A percentile compares a stretch with the other conserved stretches of the same genome.
phyloP scores from a whole-genome alignment of 1,140 invertebrate species.

The Hetaerina americana region DNA sequence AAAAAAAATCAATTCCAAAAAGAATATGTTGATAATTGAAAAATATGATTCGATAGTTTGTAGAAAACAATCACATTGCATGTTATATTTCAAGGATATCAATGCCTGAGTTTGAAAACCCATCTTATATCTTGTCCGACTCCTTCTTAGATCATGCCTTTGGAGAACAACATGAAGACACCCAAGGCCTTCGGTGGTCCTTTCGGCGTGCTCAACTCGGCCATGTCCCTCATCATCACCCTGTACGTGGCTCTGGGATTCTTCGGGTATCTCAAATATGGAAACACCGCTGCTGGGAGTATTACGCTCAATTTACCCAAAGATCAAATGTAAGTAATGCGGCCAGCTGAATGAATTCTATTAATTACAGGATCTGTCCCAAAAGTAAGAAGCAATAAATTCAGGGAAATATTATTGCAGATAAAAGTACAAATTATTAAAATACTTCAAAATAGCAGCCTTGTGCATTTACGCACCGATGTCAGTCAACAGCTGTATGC shows the following conservation, averaged over 20 bases:
- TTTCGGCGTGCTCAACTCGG: slow-evolving; percentile 60
- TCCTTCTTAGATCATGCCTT: slow-evolving; percentile 54
- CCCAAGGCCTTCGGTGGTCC: slow-evolving; percentile 52
- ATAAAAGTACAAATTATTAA: too few relatives aligned
- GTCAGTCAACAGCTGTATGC: too few relatives aligned
- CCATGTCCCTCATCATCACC: slow-evolving; percentile 55
- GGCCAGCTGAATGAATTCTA: too few relatives aligned
- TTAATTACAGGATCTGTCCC: too few relatives aligned
- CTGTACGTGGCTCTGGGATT: slow-evolving; percentile 71
- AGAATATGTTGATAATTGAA: background rate
- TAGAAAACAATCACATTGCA: background rate
- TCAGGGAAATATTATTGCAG: too few relatives aligned
- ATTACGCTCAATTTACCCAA: slow-evolving; percentile 53
- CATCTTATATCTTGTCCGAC: too few relatives aligned
- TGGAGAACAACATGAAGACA: slow-evolving; percentile 75
- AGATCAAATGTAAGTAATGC: slow-evolving; percentile 45
- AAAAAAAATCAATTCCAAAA: too few relatives aligned
- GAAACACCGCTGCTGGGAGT: slow-evolving; percentile 42
- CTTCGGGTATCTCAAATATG: slow-evolving; percentile 70
- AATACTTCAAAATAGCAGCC: too few relatives aligned
- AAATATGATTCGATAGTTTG: background rate
- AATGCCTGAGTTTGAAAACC: background rate
- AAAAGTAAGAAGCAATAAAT: too few relatives aligned
- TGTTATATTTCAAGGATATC: background rate
- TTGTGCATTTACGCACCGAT: too few relatives aligned